These are phyloP conservation scores for Lithosia quadra DNA, from an alignment of 2,888 invertebrate species.

Conservation along the genomic window DNA sequence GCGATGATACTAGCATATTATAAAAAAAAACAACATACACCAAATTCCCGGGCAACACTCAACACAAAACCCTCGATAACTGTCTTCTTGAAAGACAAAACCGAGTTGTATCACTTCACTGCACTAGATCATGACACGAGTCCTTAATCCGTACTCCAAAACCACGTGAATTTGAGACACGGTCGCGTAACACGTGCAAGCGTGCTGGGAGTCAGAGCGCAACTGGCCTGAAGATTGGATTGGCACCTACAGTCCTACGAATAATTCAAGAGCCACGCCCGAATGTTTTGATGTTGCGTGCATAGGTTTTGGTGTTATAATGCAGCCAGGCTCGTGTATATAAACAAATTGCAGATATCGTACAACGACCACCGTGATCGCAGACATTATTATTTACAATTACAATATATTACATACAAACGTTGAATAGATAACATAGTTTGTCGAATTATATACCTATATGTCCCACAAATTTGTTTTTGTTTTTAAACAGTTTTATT, in stretches of 20 bases:
- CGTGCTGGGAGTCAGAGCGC: conserved; percentile 37
- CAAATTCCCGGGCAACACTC: conserved; percentile 47
- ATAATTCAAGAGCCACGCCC: conserved; percentile 69
- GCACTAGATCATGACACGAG: conserved; percentile 30
- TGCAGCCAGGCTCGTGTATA: conserved; percentile 43
- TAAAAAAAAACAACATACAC: conserved; percentile 30
- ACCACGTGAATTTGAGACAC: conserved; percentile 8
- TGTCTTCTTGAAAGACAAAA: conserved; percentile 60
- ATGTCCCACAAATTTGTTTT: too few species aligned
- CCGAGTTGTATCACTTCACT: conserved; percentile 55
- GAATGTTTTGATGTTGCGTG: conserved; percentile 68
- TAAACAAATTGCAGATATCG: conserved; percentile 52
- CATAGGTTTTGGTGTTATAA: conserved; percentile 39
- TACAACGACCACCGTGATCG: conserved; percentile 55
- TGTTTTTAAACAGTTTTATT: too few species aligned
- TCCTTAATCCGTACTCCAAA: conserved; percentile 7
- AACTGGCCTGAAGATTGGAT: conserved; percentile 37
- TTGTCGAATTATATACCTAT: neutral
- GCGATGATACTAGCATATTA: conserved; percentile 27
- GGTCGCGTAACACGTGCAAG: conserved; percentile 30
- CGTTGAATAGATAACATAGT: neutral
- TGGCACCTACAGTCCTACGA: conserved; percentile 40
- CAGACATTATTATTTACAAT: conserved; percentile 15
- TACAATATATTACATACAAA: neutral
- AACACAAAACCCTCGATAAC: conserved; percentile 55